Evolutionary conservation across 2,888 invertebrate species (phyloP).

Genomic region (Oligia strigilis): DNA sequence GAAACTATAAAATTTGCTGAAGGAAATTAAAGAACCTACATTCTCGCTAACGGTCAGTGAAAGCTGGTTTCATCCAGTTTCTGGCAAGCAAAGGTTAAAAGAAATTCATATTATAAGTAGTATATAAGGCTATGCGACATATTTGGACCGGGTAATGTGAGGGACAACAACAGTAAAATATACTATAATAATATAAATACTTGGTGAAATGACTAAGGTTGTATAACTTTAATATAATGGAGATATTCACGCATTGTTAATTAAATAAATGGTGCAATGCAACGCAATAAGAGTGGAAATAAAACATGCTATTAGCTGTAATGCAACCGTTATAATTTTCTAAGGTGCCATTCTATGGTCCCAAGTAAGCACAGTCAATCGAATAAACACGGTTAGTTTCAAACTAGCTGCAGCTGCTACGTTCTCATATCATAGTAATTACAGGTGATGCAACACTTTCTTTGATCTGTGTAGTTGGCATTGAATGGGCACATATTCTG

Average conservation of each 20-base stretch:
- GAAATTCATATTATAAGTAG: slow-evolving; percentile 1
- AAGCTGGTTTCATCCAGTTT: slow-evolving; percentile 40
- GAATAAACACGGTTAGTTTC: not conserved
- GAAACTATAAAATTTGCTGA: slow-evolving; percentile 55
- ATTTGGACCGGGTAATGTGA: not conserved
- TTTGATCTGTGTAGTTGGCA: slow-evolving; percentile 25
- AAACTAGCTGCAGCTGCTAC: not conserved
- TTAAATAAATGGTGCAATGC: not conserved
- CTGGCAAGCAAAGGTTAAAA: slow-evolving; percentile 28
- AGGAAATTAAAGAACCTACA: slow-evolving; percentile 50
- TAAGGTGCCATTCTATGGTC: not conserved
- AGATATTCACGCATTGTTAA: not conserved
- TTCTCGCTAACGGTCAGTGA: slow-evolving; percentile 38
- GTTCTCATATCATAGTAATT: not conserved
- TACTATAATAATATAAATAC: not conserved
- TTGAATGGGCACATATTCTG: slow-evolving; percentile 14
- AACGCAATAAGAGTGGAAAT: not conserved
- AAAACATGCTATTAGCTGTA: not conserved
- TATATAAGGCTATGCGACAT: not conserved
- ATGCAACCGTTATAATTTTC: not conserved
- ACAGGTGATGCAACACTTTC: slow-evolving; percentile 4
- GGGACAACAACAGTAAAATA: not conserved
- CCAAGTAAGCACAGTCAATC: not conserved
- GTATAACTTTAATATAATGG: not conserved
- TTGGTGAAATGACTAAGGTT: not conserved